Base-by-base conservation (phyloP, 1,140 invertebrate species). In the Achatina immaculata region DNA sequence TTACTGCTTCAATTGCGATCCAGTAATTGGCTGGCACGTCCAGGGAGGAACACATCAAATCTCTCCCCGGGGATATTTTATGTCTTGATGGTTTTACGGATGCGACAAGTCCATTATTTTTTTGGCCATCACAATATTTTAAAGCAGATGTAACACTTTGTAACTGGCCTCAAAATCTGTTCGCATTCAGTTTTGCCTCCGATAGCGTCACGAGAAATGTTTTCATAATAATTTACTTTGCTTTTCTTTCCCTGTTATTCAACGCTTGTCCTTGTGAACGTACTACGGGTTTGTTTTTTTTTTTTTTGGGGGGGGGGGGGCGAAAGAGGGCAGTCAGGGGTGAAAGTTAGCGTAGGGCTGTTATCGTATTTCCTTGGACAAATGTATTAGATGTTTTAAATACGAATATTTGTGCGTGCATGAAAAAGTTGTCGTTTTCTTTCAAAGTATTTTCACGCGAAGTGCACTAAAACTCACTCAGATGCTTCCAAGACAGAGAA, bases 1-100 rank as follows among this genome's bases (percentile, higher is more conserved):
- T 75, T 75, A 75, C 48, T 62, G 48, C 34, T 42, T 58, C 73
- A 75, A 75, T 75, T 58, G 73, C 34, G 45, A 31, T 38, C 48
- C 73, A 42, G 73, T 75, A 75, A 75, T 75, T 75, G 73, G 73
- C 73, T 62, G 55, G 73, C 48, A 75, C 42, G 73, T 38, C 48
- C 55, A 34, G 31, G 43, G 71, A 73, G 40, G 71, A 73, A 48
- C 38, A 48, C 71, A 48, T 24, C 16, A 73, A 73, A 73, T 73
- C 71, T 73, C 31, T 73, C 71, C 45, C 71, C 28, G 31, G 71
- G 71, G 43, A 73, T 48, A 48, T 73, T 73, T 73, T 73, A 73
- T 48, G 71, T 48, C 40, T 48, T 73, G 38, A 48, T 73, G 40
- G 71, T 73, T 45, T 73, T 43, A 48, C 71, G 24, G 28, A 42